Evolutionary conservation across 2,113 vertebrate genomes (phyloP), one percentile per base, ranked within the genome.

Genomic region (Entelurus aequoreus): DNA sequence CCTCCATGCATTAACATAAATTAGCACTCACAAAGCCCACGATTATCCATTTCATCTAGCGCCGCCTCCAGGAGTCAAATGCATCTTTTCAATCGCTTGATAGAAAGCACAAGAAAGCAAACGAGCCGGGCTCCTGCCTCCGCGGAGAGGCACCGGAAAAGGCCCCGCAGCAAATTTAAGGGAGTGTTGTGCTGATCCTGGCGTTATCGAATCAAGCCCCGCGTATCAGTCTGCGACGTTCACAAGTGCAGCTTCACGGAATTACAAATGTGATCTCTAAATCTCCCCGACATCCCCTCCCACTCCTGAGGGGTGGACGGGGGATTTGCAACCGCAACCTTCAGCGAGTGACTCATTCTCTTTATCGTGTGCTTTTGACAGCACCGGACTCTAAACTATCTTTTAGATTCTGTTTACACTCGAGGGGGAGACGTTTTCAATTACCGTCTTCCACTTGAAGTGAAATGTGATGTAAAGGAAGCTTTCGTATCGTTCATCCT

Each of bases 1-100:
- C 74, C 61, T 66, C 49, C 56, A 63, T 63, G 47, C 48, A 75
- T 86, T 77, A 77, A 51, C 71, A 77, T 71, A 81, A 67, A 83
- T 85, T 62, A 82, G 49, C 63, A 6, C 58, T 19, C 65, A 10
- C 69, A 68, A 78, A 75, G 62, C 77, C 71, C 76, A 2, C 55
- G 44, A 68, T 58, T 64, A 69, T 75, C 69, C 14, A 63, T 74
- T 72, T 76, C 38, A 62, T 74, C 54, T 46, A 14, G 16, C 35
- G 58, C 6, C 51, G n/a, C 48, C 71, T 62, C 35, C 5, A 50
- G 40, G 13, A 62, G 50, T 66, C 38, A 5, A 48, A 44, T n/a
- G 59, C 38, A 68, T 61, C 21, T 44, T 67, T 49, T 40, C 44
- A 46, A 0, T 1, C 15, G 0, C 63, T 68, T 60, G 61, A 79